Percentiles rank a stretch among this genome's conserved stretches.
Conservation (phyloP, 2,888 invertebrate species). For the Leptothorax acervorum region DNA sequence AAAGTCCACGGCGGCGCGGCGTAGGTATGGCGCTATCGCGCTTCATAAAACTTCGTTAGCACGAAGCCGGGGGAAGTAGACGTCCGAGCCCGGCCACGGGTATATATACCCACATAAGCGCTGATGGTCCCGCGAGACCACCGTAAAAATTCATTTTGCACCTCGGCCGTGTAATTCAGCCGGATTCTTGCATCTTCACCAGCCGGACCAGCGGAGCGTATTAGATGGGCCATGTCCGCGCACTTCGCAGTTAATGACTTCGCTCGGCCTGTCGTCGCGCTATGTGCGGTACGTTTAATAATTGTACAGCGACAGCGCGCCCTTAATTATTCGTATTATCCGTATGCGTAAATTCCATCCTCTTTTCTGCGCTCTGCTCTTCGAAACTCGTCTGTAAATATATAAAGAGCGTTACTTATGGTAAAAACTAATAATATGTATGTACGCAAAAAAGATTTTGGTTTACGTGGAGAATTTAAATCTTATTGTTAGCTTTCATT, state of each 20-base stretch:
- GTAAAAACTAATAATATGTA: neutral
- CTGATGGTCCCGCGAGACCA: conserved; percentile 71
- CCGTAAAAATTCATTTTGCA: conserved; percentile 79
- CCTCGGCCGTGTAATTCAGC: conserved; percentile 61
- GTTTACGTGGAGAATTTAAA: neutral
- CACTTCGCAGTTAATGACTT: conserved; percentile 46
- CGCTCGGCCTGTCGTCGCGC: conserved; percentile 35
- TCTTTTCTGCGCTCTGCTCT: conserved; percentile 3
- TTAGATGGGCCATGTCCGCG: conserved; percentile 66
- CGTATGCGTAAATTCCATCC: conserved; percentile 35
- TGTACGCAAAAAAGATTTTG: neutral
- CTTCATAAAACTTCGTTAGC: conserved; percentile 85
- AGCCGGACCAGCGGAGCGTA: conserved; percentile 59
- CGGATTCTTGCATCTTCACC: conserved; percentile 73
- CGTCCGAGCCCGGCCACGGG: conserved; percentile 54
- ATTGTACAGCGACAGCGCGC: conserved; percentile 49
- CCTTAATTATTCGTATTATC: conserved; percentile 46
- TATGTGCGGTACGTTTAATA: conserved; percentile 52
- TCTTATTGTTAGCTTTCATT: neutral
- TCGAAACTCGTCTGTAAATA: neutral
- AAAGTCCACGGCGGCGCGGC: conserved; percentile 80
- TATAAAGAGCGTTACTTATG: neutral
- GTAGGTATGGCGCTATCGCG: conserved; percentile 81
- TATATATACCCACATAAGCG: conserved; percentile 61
- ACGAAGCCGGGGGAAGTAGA: conserved; percentile 68